Evolutionary conservation across 2,888 invertebrate genomes (phyloP).

Genomic region (Caenorhabditis parvicauda): DNA sequence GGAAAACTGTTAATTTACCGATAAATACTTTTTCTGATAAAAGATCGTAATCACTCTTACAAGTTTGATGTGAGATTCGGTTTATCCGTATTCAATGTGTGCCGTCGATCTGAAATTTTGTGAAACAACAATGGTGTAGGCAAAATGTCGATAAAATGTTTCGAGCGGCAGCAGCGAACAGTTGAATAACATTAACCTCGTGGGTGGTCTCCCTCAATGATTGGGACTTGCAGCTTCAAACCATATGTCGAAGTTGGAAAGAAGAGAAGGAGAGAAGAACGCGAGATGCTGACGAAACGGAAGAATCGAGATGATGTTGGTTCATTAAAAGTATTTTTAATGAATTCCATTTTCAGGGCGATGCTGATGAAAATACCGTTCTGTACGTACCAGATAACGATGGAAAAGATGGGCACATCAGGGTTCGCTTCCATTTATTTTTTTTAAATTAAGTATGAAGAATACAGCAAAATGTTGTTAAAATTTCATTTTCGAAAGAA

Average conservation of each 20-base stretch:
- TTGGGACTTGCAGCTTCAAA: slow-evolving; percentile 16
- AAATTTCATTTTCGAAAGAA: too few relatives aligned
- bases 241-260: slow-evolving; percentile 12
- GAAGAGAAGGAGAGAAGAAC: slow-evolving; percentile 11
- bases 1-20: too few relatives aligned
- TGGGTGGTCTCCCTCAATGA: background rate
- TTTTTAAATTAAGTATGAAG: background rate
- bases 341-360: slow-evolving; percentile 1
- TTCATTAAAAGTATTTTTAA: background rate
- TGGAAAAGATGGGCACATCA: slow-evolving; percentile 45
- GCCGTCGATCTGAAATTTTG: too few relatives aligned
- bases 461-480: background rate
- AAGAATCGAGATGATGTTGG: too few relatives aligned
- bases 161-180: background rate
- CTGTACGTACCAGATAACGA: slow-evolving; percentile 45
- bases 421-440: slow-evolving; percentile 26
- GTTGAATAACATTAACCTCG: background rate
- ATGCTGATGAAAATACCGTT: slow-evolving; percentile 35
- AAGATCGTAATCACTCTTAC: too few relatives aligned
- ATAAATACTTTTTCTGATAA: too few relatives aligned
- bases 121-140: too few relatives aligned
- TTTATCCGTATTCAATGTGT: too few relatives aligned
- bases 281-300: slow-evolving; percentile 5
- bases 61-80: too few relatives aligned
- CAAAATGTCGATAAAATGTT: background rate